Percentiles rank a stretch among this genome's conserved stretches.
phyloP scores from a whole-genome alignment of 2,797 vertebrate species.

The Cuculus canorus region DNA sequence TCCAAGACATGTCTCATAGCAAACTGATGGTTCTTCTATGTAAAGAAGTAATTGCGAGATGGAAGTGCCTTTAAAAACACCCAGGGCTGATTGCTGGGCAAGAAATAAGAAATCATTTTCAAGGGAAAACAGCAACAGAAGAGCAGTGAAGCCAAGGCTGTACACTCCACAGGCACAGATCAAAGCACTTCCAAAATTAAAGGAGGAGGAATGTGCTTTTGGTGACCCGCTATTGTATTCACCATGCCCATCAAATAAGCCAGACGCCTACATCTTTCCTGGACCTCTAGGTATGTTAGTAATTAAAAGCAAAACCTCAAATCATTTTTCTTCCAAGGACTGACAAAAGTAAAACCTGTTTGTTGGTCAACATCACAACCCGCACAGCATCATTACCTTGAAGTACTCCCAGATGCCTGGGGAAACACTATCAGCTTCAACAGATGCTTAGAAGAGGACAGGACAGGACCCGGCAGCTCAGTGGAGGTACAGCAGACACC shows the following conservation, averaged over 20 bases:
- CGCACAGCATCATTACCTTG: neutral
- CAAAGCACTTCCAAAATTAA: neutral
- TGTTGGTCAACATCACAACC: neutral
- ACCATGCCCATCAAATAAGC: neutral
- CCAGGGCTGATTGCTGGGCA: neutral
- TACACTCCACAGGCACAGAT: neutral
- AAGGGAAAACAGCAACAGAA: neutral
- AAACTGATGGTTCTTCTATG: rapidly evolving
- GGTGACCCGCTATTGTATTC: neutral
- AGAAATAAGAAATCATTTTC: neutral
- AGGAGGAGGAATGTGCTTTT: neutral
- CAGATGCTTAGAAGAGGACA: rapidly evolving
- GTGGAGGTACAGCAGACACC: neutral
- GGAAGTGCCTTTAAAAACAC: neutral
- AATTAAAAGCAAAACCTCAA: neutral
- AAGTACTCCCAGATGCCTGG: neutral
- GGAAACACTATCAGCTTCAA: neutral
- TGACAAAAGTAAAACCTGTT: neutral
- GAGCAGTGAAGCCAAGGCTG: neutral
- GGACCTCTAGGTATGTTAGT: neutral
- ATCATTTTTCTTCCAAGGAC: neutral
- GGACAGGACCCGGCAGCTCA: neutral
- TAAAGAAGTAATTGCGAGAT: neutral
- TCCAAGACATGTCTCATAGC: neutral
- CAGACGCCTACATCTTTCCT: neutral